phyloP scores from a whole-genome alignment of 2,888 invertebrate genomes.

The Phragmatobia fuliginosa region DNA sequence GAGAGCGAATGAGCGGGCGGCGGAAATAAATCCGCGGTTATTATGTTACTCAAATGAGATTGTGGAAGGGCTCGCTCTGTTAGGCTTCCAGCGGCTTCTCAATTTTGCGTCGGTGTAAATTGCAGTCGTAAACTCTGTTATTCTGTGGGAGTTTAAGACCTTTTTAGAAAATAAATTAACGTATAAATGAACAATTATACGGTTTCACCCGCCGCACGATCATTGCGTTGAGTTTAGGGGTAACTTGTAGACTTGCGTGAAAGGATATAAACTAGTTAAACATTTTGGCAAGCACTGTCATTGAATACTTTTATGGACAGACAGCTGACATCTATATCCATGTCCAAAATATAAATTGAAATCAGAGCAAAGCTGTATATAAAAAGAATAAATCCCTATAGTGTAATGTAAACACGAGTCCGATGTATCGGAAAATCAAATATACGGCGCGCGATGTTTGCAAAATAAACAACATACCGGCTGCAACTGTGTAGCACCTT shows the following conservation, averaged over 20 bases:
- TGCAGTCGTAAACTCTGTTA: constrained; percentile 76
- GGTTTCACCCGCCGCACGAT: constrained; percentile 30
- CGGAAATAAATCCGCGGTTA: constrained; percentile 85
- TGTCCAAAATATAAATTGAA: constrained; percentile 32
- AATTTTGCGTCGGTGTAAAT: constrained; percentile 80
- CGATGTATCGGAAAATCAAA: constrained; percentile 75
- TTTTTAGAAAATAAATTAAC: constrained; percentile 60
- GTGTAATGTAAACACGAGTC: constrained; percentile 70
- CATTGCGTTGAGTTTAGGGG: constrained; percentile 26
- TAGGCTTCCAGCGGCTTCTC: constrained; percentile 76
- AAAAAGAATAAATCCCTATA: constrained; percentile 60
- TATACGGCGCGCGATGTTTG: constrained; percentile 69
- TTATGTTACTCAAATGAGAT: constrained; percentile 85
- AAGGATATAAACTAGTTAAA: not conserved
- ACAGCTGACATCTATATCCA: constrained; percentile 1
- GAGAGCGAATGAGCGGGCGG: constrained; percentile 83
- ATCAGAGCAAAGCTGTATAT: constrained; percentile 29
- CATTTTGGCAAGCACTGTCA: not conserved
- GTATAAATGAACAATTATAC: constrained; percentile 50
- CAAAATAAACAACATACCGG: constrained; percentile 75
- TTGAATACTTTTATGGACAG: constrained; percentile 5
- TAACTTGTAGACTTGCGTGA: not conserved
- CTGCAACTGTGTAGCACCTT: constrained; percentile 76
- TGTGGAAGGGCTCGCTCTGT: constrained; percentile 77
- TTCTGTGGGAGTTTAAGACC: constrained; percentile 70